A percentile compares a stretch with the other conserved stretches of the same genome.
phyloP scores from a whole-genome alignment of 2,113 vertebrate genomes.

The Pontoporia blainvillei region DNA sequence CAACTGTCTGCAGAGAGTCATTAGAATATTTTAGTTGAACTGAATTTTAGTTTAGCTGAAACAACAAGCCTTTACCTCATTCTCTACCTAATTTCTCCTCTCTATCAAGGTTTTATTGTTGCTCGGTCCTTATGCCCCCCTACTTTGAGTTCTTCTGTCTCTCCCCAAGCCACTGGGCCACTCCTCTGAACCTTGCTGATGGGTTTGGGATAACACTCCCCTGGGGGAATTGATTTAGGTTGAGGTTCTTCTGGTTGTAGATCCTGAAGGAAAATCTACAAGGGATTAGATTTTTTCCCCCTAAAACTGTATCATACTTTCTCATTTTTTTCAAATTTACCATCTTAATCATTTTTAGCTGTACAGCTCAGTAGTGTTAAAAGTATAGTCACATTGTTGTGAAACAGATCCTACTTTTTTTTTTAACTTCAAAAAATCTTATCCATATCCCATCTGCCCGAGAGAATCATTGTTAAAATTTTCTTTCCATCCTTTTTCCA shows the following conservation, averaged over 20 bases:
- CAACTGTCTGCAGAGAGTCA: constrained; percentile 82
- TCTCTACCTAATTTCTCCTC: not conserved
- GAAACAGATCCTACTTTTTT: not conserved
- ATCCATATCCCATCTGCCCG: not conserved
- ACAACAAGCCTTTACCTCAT: not conserved
- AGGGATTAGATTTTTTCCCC: not conserved
- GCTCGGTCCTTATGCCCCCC: not conserved
- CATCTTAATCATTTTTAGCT: not conserved
- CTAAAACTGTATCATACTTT: not conserved
- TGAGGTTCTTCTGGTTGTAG: not conserved
- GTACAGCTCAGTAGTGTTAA: not conserved
- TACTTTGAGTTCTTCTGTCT: not conserved
- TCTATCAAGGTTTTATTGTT: not conserved
- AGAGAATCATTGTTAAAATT: not conserved
- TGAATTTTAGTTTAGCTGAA: not conserved
- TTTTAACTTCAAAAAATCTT: not conserved
- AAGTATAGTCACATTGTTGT: not conserved
- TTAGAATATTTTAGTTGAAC: not conserved
- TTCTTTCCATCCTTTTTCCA: not conserved
- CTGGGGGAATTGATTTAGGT: not conserved
- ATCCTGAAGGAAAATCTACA: not conserved
- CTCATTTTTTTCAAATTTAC: no score
- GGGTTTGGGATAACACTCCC: not conserved
- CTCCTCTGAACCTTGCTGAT: not conserved
- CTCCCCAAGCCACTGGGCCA: not conserved